phyloP scores from a whole-genome alignment of 2,113 vertebrate genomes.

The Gasterosteus aculeatus region DNA sequence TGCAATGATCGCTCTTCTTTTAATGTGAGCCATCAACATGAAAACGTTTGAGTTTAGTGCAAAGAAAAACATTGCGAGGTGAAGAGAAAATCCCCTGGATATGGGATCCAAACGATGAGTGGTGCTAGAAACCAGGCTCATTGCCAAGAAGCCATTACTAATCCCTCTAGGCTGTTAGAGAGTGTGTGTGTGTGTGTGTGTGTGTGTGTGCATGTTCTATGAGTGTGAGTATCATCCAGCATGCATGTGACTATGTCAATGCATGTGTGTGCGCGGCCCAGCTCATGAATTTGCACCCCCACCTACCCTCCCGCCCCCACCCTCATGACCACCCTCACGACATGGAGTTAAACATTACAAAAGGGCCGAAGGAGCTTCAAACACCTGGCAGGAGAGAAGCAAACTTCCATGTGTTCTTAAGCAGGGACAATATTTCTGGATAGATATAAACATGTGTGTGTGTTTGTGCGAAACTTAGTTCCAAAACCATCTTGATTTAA shows the following conservation, averaged over 20 bases:
- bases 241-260: conserved; percentile 32
- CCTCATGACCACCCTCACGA: conserved; percentile 42
- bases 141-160: conserved; percentile 70
- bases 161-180: conserved; percentile 64
- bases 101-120: conserved; percentile 65
- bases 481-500: conserved; percentile 47
- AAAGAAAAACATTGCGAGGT: conserved; percentile 58
- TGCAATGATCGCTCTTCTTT: conserved; percentile 43
- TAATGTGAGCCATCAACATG: conserved; percentile 50
- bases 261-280: conserved; percentile 31
- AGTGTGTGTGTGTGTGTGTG: too few relatives aligned
- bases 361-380: conserved; percentile 15
- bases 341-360: conserved; percentile 68
- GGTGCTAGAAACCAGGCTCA: conserved; percentile 63
- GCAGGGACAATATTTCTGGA: conserved; percentile 12
- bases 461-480: background rate
- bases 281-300: conserved; percentile 17
- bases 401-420: conserved; percentile 12
- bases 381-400: conserved; percentile 42
- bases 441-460: background rate
- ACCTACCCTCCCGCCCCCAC: background rate
- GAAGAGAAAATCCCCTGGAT: conserved; percentile 68
- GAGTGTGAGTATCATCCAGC: conserved; percentile 43
- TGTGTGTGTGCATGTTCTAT: conserved; percentile 45
- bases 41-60: conserved; percentile 50